phyloP scores from a whole-genome alignment of 30 jellyfish, hydroid and myxozoan genomes.

The Cassiopea andromeda region DNA sequence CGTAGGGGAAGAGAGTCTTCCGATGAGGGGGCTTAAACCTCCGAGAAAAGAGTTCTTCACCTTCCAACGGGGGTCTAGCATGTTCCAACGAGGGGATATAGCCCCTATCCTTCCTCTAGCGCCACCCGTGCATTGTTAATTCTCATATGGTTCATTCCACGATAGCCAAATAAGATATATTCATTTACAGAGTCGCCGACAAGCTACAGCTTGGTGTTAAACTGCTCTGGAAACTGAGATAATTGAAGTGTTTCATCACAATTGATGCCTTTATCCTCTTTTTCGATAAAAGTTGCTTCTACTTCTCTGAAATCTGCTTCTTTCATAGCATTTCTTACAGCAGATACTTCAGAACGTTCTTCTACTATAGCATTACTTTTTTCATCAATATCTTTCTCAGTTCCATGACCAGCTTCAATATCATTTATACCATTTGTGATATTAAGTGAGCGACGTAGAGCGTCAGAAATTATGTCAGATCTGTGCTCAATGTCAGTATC shows the following conservation, averaged over 20 bases:
- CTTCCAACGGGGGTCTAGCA: too few species aligned
- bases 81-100: too few species aligned
- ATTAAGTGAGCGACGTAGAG: too few species aligned
- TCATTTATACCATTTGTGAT: background rate
- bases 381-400: background rate
- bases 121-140: too few species aligned
- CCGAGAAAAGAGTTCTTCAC: too few species aligned
- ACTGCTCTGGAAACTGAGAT: conserved; percentile 44
- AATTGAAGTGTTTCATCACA: conserved; percentile 6
- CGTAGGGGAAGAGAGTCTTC: too few species aligned
- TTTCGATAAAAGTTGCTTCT: background rate
- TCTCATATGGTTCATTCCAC: too few species aligned
- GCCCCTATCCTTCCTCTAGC: too few species aligned
- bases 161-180: too few species aligned
- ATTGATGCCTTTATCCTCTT: background rate
- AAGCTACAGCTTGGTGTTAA: conserved; percentile 7
- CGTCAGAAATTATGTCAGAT: background rate
- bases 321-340: too few species aligned
- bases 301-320: background rate
- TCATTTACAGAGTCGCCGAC: background rate
- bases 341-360: too few species aligned
- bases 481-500: background rate
- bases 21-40: too few species aligned
- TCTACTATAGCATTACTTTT: background rate
- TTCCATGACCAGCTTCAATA: background rate